Base-by-base conservation (phyloP, 2,888 invertebrate species). In the Dorcus parallelipipedus region DNA sequence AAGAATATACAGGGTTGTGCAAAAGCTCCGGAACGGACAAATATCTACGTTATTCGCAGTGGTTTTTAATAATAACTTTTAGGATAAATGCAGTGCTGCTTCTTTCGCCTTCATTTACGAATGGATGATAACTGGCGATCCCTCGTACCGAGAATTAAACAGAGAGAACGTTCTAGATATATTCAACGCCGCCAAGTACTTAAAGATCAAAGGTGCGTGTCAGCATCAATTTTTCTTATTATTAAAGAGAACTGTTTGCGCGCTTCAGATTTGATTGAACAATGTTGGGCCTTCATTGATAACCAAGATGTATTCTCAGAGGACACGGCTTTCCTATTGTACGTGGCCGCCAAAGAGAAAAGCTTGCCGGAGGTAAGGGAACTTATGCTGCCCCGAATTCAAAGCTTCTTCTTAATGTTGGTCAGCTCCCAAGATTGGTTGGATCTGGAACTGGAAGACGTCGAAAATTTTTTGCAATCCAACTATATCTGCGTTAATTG, bases 361-460 rank as follows among this genome's bases (percentile, higher is more conserved):
- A 76, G 76, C 42, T 81, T 87, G 67, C 80, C 81, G 0, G 83
- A 86, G 14, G 85, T 89, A 0, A 83, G 86, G 80, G 86, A 89
- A 65, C 72, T 89, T 39, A 89, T 89, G 89, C 81, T 90, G 3
- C 88, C 87, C 0, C 81, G 90, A 51, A 86, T 91, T 9, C 87
- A 86, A 79, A 83, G 84, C 61, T 91, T 91, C 74, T 91, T 91
- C 73, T 75, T 92, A 10, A 87, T 89, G 57, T 77, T 91, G 10
- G 91, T 91, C 33, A 86, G 90, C 40, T 88, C 89, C 0, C 85
- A 81, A 65, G 89, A 92, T 70, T 92, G 89, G 75, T 76, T 91
- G 1, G 81, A 85, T 54, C 74, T 92, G 20, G 82, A 84, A 9
- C 73, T 84, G 0, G 85, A 86, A 9, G 90, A 91, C 69, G 74